Percentiles rank a stretch among this genome's conserved stretches.
These are phyloP conservation scores for Priapulus caudatus DNA, from an alignment of 2,888 invertebrate genomes.

Conservation along the genomic window DNA sequence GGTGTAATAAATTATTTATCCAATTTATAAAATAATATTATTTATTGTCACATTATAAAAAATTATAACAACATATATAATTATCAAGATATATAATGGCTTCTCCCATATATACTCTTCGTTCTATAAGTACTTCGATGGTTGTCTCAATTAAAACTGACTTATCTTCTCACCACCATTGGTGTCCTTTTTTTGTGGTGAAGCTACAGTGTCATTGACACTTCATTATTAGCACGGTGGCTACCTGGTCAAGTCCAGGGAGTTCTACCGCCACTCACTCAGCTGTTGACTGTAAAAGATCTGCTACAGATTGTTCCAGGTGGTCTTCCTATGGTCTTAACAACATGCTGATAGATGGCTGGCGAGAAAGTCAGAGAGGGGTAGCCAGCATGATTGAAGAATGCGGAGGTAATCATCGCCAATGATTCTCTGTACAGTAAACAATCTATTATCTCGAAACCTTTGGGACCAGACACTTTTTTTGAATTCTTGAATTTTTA, in stretches of 20 bases:
- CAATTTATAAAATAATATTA: too few relatives aligned
- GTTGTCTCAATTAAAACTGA: too few relatives aligned
- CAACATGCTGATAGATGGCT: slow-evolving; percentile 96
- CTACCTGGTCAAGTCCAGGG: slow-evolving; percentile 72
- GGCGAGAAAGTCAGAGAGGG: slow-evolving; percentile 59
- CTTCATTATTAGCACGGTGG: slow-evolving; percentile 29
- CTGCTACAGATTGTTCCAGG: slow-evolving; percentile 70
- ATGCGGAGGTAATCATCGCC: slow-evolving; percentile 59
- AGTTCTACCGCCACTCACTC: slow-evolving; percentile 91
- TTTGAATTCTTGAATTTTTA: neutral
- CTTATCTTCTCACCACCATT: too few relatives aligned
- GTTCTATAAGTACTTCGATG: too few relatives aligned
- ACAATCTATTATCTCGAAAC: slow-evolving; percentile 8
- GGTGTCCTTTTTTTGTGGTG: slow-evolving; percentile 8
- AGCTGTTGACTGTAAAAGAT: slow-evolving; percentile 85
- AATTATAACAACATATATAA: too few relatives aligned
- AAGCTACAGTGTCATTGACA: too few relatives aligned
- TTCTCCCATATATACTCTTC: too few relatives aligned
- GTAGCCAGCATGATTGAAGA: slow-evolving; percentile 68
- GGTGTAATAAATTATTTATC: too few relatives aligned
- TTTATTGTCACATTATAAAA: too few relatives aligned
- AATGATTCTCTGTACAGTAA: slow-evolving; percentile 2
- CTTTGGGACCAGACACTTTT: slow-evolving; percentile 12
- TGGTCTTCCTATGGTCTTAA: slow-evolving; percentile 91
- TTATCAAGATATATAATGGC: too few relatives aligned